Conservation (phyloP, 1,140 invertebrate species). For the Chrysomallon squamiferum region DNA sequence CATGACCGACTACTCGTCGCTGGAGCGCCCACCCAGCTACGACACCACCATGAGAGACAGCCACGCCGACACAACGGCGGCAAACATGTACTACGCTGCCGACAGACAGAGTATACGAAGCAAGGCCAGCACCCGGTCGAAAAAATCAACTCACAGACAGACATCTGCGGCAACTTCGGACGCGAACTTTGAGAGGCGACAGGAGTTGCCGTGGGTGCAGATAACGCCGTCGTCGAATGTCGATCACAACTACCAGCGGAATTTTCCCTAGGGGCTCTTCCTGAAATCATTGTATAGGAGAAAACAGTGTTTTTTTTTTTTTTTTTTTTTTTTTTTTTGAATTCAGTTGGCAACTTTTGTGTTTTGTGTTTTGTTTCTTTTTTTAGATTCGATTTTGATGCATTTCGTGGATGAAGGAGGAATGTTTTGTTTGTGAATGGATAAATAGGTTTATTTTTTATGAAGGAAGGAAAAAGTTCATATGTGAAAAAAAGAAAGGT, state of each 20-base stretch:
- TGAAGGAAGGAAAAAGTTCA: no score
- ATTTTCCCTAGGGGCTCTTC: conserved; percentile 3
- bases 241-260: conserved; percentile 15
- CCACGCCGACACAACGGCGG: conserved; percentile 18
- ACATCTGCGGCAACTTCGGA: conserved; percentile 14
- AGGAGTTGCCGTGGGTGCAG: conserved; percentile 58
- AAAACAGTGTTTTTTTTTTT: no score
- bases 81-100: conserved; percentile 37
- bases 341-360: no score
- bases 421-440: no score
- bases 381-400: no score
- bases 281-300: no score
- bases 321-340: no score
- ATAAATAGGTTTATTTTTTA: no score
- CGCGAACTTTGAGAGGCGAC: conserved; percentile 24
- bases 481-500: no score
- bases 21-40: conserved; percentile 53
- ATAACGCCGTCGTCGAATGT: conserved; percentile 47
- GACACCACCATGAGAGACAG: conserved; percentile 50
- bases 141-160: conserved; percentile 24
- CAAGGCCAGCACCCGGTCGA: conserved; percentile 43
- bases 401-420: no score
- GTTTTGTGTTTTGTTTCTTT: no score
- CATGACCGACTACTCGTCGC: conserved; percentile 27
- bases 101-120: conserved; percentile 53